Conservation (phyloP, 2,888 invertebrate genomes). For the Himalopsyche kuldschensis region DNA sequence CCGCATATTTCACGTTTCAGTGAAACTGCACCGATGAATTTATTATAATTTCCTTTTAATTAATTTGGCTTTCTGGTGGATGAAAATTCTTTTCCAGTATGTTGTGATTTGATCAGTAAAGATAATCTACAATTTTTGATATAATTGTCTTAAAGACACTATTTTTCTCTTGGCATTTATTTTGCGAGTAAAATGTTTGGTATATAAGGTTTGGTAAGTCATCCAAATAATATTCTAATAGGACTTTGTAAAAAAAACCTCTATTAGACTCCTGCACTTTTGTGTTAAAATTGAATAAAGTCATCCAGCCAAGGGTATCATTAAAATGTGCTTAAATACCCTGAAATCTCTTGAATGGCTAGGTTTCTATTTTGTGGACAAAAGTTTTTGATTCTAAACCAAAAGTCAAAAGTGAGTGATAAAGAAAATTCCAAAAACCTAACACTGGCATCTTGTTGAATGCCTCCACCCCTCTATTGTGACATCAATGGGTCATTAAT, state of each 20-base stretch:
- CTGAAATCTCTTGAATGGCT: not conserved
- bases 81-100: no score
- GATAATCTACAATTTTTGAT: no score
- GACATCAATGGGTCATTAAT: slow-evolving; percentile 26
- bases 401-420: not conserved
- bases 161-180: no score
- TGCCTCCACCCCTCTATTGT: slow-evolving; percentile 17
- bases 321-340: not conserved
- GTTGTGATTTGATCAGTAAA: no score
- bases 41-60: no score
- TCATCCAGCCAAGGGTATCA: not conserved
- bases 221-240: not conserved
- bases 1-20: no score
- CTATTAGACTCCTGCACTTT: not conserved
- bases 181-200: no score
- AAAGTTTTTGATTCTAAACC: not conserved
- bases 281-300: not conserved
- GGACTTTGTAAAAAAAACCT: not conserved
- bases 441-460: not conserved
- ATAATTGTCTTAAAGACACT: no score
- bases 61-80: no score
- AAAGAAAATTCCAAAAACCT: not conserved
- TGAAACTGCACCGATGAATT: no score
- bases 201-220: no score
- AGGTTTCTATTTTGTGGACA: not conserved